phyloP scores from a whole-genome alignment of 1,140 invertebrate genomes.

The Heliothis virescens region DNA sequence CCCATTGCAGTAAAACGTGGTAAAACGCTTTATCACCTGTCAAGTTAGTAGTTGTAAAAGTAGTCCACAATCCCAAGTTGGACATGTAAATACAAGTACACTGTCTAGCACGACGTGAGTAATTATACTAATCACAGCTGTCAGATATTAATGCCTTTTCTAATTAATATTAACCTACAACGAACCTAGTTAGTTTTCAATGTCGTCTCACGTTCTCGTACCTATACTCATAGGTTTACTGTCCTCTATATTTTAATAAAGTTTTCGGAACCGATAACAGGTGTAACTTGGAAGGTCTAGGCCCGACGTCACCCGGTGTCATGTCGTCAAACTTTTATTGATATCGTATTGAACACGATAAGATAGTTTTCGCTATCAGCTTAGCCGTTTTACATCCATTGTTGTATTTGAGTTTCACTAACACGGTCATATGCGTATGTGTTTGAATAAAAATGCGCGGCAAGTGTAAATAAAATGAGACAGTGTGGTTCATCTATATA shows the following conservation, averaged over 20 bases:
- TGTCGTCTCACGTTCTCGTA: neutral
- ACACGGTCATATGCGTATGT: conserved; percentile 49
- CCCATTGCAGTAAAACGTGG: no score
- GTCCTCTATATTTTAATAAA: neutral
- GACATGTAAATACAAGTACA: no score
- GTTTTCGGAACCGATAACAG: neutral
- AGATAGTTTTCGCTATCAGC: conserved; percentile 71
- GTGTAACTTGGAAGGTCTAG: conserved; percentile 67
- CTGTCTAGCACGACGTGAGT: neutral
- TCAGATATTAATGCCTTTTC: conserved; percentile 8
- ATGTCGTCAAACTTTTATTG: conserved; percentile 68
- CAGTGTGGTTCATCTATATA: conserved; percentile 55
- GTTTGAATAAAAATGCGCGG: conserved; percentile 43
- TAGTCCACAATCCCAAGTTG: no score
- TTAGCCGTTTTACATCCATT: conserved; percentile 60
- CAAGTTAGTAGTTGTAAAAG: no score
- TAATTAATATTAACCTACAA: conserved; percentile 14
- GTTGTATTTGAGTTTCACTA: conserved; percentile 59
- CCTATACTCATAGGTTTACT: neutral
- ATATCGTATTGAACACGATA: conserved; percentile 78
- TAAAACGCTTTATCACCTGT: no score
- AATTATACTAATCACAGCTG: neutral
- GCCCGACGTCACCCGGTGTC: conserved; percentile 51
- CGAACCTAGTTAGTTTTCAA: conserved; percentile 7
- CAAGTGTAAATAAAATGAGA: conserved; percentile 51